These are phyloP conservation scores for Periophthalmus magnuspinnatus DNA, from an alignment of 2,797 vertebrate genomes.

Conservation along the genomic window DNA sequence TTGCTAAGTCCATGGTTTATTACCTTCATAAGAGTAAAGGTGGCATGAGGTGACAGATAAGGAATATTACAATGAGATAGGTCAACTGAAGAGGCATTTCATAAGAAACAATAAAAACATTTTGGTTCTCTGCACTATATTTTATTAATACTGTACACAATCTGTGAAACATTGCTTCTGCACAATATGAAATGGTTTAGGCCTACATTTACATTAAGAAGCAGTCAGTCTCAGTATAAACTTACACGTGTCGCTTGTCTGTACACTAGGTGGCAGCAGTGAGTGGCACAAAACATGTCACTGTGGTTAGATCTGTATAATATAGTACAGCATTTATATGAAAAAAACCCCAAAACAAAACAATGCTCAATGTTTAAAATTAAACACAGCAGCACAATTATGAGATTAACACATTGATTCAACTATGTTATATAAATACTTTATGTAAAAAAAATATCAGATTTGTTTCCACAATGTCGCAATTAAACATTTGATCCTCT, in stretches of 20 bases:
- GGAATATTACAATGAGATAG: not conserved
- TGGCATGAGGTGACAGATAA: not conserved
- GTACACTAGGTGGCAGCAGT: constrained; percentile 60
- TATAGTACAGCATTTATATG: constrained; percentile 15
- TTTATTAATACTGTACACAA: constrained; percentile 58
- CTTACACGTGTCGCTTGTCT: constrained; percentile 17
- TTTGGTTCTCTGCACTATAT: constrained; percentile 31
- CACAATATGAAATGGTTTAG: constrained; percentile 45
- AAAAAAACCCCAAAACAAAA: constrained; percentile 22
- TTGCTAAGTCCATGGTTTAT: constrained; percentile 46
- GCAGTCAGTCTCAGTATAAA: constrained; percentile 36
- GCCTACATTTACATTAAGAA: constrained; percentile 24
- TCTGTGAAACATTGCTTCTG: constrained; percentile 50
- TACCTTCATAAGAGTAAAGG: not conserved
- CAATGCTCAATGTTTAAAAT: constrained; percentile 33
- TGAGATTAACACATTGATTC: constrained; percentile 24
- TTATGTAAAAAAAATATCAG: constrained; percentile 20
- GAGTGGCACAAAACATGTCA: constrained; percentile 24
- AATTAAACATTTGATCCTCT: not conserved
- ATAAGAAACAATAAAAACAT: not conserved
- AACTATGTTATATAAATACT: constrained; percentile 27
- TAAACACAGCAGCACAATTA: constrained; percentile 28
- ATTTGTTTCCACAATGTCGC: not conserved
- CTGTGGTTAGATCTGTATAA: constrained; percentile 1
- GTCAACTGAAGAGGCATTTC: not conserved